phyloP scores from a whole-genome alignment of 1,140 invertebrate species.

The Bombus waltoni region DNA sequence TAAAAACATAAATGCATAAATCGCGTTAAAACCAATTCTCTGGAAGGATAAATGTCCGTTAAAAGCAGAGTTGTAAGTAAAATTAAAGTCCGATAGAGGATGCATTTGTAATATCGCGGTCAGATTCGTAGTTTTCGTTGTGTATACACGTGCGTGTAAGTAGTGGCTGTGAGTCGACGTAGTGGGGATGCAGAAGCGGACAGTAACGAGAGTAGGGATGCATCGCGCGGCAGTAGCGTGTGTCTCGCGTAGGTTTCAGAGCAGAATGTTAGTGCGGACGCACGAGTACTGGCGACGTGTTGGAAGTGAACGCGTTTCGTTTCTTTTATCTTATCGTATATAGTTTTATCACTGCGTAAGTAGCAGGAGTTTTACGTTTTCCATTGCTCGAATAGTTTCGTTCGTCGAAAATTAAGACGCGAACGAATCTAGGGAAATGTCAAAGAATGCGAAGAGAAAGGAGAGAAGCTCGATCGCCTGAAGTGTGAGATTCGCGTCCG shows the following conservation, averaged over 20 bases:
- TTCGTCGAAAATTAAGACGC: background rate
- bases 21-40: too few species aligned
- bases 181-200: background rate
- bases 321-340: constrained; percentile 20
- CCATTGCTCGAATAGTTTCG: too few species aligned
- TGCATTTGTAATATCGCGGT: background rate
- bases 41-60: background rate
- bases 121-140: background rate
- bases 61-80: background rate
- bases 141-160: background rate
- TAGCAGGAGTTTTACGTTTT: background rate
- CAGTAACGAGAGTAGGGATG: constrained; percentile 15
- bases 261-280: background rate
- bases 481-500: constrained; percentile 39
- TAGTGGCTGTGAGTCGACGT: background rate
- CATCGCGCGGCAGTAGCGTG: constrained; percentile 8
- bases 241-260: constrained; percentile 11
- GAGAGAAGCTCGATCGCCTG: constrained; percentile 36
- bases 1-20: background rate
- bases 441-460: constrained; percentile 54
- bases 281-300: background rate
- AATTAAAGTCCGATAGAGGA: background rate
- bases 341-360: background rate
- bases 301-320: background rate
- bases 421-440: background rate